These are phyloP conservation scores for Agrotis exclamationis DNA, from an alignment of 2,888 invertebrate genomes.

Conservation along the genomic window DNA sequence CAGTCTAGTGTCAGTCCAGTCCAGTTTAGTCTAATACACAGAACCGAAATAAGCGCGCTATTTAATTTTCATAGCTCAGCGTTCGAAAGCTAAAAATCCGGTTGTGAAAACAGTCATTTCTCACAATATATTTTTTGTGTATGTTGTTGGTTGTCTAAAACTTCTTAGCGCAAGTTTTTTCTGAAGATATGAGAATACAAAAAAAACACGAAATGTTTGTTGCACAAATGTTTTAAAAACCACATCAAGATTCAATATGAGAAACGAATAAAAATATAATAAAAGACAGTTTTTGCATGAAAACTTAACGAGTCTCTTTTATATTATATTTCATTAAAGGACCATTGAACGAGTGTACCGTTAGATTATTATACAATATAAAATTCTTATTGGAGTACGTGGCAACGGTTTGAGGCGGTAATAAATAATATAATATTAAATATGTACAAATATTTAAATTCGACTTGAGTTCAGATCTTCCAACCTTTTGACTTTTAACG, in stretches of 20 bases:
- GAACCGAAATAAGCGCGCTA: too few relatives aligned
- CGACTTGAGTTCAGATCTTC: not conserved
- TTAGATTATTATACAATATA: slow-evolving; percentile 6
- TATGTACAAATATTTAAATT: slow-evolving; percentile 20
- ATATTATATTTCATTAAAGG: slow-evolving; percentile 8
- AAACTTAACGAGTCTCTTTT: slow-evolving; percentile 24
- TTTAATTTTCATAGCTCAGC: too few relatives aligned
- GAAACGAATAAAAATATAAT: slow-evolving; percentile 16
- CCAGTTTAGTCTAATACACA: too few relatives aligned
- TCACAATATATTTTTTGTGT: too few relatives aligned
- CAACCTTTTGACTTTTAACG: not conserved
- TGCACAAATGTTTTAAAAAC: not conserved
- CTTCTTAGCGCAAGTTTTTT: not conserved
- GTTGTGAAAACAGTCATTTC: too few relatives aligned
- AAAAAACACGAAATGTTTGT: not conserved
- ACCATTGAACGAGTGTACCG: slow-evolving; percentile 9
- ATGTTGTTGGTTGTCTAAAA: too few relatives aligned
- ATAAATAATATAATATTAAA: not conserved
- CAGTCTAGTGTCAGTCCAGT: too few relatives aligned
- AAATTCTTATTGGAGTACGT: slow-evolving; percentile 30
- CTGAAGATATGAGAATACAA: not conserved
- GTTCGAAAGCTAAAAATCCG: too few relatives aligned
- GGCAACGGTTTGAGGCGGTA: slow-evolving; percentile 6
- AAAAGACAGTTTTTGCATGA: not conserved
- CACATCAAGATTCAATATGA: not conserved